A percentile compares a stretch with the other conserved stretches of the same genome.
Conservation (phyloP, 2,797 vertebrate genomes). For the Acipenser oxyrinchus region DNA sequence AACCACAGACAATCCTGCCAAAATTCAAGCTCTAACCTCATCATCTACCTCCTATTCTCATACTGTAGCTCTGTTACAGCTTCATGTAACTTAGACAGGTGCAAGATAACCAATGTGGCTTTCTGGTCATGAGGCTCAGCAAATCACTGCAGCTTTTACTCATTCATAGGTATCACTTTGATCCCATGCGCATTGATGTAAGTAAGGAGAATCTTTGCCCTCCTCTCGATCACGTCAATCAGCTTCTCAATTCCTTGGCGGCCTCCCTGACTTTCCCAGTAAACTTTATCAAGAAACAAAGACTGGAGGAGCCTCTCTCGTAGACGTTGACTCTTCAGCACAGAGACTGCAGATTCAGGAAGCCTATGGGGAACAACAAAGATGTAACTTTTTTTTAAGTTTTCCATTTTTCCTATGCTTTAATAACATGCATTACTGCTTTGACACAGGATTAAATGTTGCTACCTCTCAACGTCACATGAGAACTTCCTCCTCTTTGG, state of each 20-base stretch:
- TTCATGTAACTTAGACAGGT: no score
- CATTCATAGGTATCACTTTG: conserved; percentile 70
- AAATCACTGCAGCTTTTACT: conserved; percentile 37
- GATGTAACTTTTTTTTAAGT: neutral
- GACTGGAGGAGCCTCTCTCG: conserved; percentile 90
- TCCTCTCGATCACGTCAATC: conserved; percentile 84
- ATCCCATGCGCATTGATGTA: conserved; percentile 85
- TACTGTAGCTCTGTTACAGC: no score
- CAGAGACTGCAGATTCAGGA: conserved; percentile 74
- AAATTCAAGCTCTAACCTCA: no score
- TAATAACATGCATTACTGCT: no score
- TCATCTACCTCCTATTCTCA: no score
- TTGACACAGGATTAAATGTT: no score
- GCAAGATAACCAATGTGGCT: no score
- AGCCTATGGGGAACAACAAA: conserved; percentile 58
- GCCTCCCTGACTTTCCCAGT: conserved; percentile 92
- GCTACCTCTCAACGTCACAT: no score
- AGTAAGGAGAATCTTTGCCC: conserved; percentile 79
- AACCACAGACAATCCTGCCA: no score
- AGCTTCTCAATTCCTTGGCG: conserved; percentile 87
- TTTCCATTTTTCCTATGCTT: neutral
- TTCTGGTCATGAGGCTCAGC: no score
- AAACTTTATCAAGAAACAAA: conserved; percentile 84
- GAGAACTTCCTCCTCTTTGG: no score
- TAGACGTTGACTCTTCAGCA: conserved; percentile 74